These are phyloP conservation scores for Paralvinella palmiformis DNA, from an alignment of 1,140 invertebrate species.

Conservation along the genomic window DNA sequence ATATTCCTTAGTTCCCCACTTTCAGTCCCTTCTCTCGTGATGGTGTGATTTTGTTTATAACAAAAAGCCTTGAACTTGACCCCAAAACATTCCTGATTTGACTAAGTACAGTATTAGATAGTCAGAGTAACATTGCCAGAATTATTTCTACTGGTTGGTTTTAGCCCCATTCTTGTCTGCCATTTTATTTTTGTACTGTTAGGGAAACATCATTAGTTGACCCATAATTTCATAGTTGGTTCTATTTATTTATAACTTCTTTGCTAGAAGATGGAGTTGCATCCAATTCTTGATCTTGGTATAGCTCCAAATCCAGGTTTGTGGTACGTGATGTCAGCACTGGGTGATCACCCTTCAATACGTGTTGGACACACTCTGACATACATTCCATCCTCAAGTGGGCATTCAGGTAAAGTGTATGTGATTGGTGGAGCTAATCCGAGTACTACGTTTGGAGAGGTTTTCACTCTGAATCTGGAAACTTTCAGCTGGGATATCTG, in stretches of 20 bases:
- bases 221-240: background rate
- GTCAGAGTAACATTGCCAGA: no score
- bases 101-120: no score
- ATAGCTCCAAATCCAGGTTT: conserved; percentile 31
- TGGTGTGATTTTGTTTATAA: no score
- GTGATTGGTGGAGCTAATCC: conserved; percentile 50
- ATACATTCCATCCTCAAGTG: conserved; percentile 27
- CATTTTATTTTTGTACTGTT: background rate
- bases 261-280: conserved; percentile 38
- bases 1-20: no score
- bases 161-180: background rate
- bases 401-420: conserved; percentile 41
- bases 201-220: no score
- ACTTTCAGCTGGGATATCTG: conserved; percentile 42
- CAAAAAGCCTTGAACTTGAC: no score
- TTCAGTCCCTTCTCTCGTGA: no score
- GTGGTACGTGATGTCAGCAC: conserved; percentile 45
- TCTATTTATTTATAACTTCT: background rate
- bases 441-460: conserved; percentile 42
- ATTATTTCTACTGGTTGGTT: background rate
- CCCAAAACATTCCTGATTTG: no score
- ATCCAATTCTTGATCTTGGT: conserved; percentile 40
- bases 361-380: conserved; percentile 47
- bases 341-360: conserved; percentile 43
- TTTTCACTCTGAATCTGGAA: conserved; percentile 43